Conservation (phyloP, 1,140 invertebrate species). For the Maniola jurtina region DNA sequence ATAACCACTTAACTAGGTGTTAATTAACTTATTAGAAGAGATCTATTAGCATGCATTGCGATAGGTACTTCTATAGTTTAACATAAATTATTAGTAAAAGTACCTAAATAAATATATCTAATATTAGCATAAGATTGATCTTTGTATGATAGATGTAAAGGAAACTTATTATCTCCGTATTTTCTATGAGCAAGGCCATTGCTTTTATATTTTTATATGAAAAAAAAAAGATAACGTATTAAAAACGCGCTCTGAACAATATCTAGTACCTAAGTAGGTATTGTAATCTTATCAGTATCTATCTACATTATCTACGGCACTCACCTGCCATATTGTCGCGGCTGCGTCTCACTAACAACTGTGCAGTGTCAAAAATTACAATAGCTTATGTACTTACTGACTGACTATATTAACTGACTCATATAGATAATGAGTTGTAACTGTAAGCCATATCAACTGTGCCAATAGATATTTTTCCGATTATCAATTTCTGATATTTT, state of each 20-base stretch:
- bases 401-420: conserved; percentile 23
- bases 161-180: not conserved
- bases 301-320: conserved; percentile 31
- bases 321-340: conserved; percentile 40
- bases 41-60: no score
- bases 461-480: conserved; percentile 4
- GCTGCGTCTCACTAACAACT: conserved; percentile 33
- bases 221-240: conserved; percentile 9
- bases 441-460: conserved; percentile 19
- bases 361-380: conserved; percentile 15
- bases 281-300: conserved; percentile 26
- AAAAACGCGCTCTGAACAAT: conserved; percentile 6
- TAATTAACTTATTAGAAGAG: no score
- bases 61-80: no score
- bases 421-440: conserved; percentile 28
- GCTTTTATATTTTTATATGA: conserved; percentile 27
- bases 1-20: no score
- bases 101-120: no score
- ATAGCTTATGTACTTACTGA: conserved; percentile 37
- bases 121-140: no score
- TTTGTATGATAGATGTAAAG: no score
- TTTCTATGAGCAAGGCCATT: conserved; percentile 8
- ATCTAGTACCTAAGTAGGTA: conserved; percentile 2
- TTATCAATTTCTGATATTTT: not conserved
- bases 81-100: no score